Evolutionary conservation across 2,888 invertebrate genomes (phyloP).

Genomic region (Dilophus febrilis): DNA sequence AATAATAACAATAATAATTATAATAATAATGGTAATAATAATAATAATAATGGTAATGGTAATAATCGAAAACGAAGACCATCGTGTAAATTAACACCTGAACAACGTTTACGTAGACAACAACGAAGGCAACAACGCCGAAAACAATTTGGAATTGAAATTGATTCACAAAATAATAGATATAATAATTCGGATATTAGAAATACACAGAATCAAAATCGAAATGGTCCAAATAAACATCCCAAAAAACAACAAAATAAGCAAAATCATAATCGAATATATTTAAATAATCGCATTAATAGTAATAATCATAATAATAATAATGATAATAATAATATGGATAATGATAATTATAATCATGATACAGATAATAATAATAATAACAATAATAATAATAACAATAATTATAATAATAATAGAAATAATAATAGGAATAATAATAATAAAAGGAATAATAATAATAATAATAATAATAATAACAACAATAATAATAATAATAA

Average conservation of each 20-base stretch:
- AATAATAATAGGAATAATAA: too few species aligned
- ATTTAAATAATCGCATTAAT: conserved; percentile 13
- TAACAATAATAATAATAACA: conserved; percentile 13
- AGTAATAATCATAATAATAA: too few species aligned
- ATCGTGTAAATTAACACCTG: too few species aligned
- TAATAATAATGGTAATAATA: conserved; percentile 19
- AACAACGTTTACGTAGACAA: too few species aligned
- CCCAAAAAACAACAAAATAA: conserved; percentile 1
- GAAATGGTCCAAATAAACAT: neutral
- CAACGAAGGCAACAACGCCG: conserved; percentile 1
- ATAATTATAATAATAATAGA: conserved; percentile 11
- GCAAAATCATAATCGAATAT: conserved; percentile 2
- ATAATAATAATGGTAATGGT: conserved; percentile 12
- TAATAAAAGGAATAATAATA: conserved; percentile 8
- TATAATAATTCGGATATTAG: too few species aligned
- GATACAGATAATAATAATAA: conserved; percentile 9
- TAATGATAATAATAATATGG: too few species aligned
- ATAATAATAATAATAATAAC: neutral
- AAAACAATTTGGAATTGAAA: neutral
- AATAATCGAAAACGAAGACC: conserved; percentile 1
- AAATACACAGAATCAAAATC: neutral
- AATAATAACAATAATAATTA: conserved; percentile 6
- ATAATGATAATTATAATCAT: too few species aligned
- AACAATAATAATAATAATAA: conserved; percentile 6
- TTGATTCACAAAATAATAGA: too few species aligned